These are phyloP conservation scores for Amphiprion ocellaris DNA, from an alignment of 2,113 vertebrate species.

Conservation along the genomic window DNA sequence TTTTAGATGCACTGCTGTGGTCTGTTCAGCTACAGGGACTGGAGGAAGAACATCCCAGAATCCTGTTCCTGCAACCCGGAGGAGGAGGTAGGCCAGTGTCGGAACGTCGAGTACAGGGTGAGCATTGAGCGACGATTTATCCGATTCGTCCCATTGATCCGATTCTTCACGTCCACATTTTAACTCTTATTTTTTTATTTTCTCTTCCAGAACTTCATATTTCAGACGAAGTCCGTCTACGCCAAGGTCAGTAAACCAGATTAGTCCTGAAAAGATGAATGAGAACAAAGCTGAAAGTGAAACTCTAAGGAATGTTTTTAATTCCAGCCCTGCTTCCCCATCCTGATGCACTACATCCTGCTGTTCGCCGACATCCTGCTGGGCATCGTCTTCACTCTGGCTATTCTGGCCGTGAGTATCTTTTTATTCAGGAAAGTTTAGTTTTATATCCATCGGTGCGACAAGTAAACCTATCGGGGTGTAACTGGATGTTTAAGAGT, in stretches of 20 bases:
- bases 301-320: too few relatives aligned
- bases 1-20: constrained; percentile 73
- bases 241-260: constrained; percentile 14
- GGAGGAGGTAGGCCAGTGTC: constrained; percentile 12
- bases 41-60: constrained; percentile 31
- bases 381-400: constrained; percentile 38
- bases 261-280: not conserved
- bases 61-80: constrained; percentile 14
- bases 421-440: not conserved
- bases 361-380: not conserved
- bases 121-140: not conserved
- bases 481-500: not conserved
- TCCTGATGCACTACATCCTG: not conserved
- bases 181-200: not conserved
- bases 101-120: rapidly evolving
- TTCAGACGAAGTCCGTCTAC: constrained; percentile 23
- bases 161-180: not conserved
- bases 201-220: rapidly evolving
- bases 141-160: not conserved
- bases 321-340: constrained; percentile 62
- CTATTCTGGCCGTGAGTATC: constrained; percentile 58
- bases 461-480: too few relatives aligned
- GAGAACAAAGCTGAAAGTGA: too few relatives aligned
- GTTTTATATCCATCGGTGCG: too few relatives aligned
- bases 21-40: constrained; percentile 65